Percentiles rank a stretch among this genome's conserved stretches.
These are phyloP conservation scores for Drosophila santomea DNA, from an alignment of 1,140 invertebrate genomes.

Conservation along the genomic window DNA sequence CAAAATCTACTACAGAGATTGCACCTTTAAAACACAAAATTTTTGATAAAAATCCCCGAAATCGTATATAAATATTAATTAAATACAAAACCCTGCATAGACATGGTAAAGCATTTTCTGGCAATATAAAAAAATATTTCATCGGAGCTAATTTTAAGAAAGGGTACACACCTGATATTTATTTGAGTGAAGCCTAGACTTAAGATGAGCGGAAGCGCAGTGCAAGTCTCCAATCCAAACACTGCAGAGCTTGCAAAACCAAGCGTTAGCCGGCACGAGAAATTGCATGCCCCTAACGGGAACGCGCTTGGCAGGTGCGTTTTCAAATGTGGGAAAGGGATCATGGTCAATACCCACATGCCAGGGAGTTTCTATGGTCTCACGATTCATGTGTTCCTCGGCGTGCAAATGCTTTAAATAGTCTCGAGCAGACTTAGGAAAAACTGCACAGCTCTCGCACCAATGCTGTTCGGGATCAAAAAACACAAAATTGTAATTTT, in stretches of 20 bases:
- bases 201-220: constrained; percentile 93
- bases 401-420: constrained; percentile 93
- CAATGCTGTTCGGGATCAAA: constrained; percentile 95
- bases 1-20: no score
- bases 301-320: constrained; percentile 90
- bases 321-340: constrained; percentile 88
- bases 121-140: background rate
- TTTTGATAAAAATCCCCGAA: no score
- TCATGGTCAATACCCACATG: constrained; percentile 87
- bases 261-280: constrained; percentile 93
- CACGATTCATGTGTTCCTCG: constrained; percentile 89
- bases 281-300: constrained; percentile 94
- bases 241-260: constrained; percentile 95
- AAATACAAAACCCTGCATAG: no score
- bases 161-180: constrained; percentile 90
- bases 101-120: no score
- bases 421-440: constrained; percentile 93
- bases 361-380: constrained; percentile 91
- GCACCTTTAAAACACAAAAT: no score
- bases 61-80: no score
- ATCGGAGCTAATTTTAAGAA: background rate
- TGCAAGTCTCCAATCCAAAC: constrained; percentile 94
- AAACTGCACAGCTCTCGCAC: constrained; percentile 93
- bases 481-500: constrained; percentile 90
- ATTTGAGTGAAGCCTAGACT: constrained; percentile 90